Evolutionary conservation across 2,113 vertebrate genomes (phyloP), one percentile per base, ranked within the genome.

Genomic region (Ceyx margarethae): DNA sequence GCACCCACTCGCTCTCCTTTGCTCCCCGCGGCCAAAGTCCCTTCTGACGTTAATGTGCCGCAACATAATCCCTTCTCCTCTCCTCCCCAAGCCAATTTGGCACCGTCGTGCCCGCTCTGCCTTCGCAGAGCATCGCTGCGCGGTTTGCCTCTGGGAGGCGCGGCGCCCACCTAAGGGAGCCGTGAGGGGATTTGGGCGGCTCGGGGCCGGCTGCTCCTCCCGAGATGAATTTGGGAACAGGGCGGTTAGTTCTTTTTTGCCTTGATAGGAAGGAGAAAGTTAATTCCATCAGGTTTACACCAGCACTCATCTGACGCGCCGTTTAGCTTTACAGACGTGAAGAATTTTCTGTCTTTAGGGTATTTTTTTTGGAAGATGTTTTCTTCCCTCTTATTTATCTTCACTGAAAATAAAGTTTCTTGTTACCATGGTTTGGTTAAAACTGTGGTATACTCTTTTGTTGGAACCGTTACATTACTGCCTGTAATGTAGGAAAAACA

Each of bases 1-100:
- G 20, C 66, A 3, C 28, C 10, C 35, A 3, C 15, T 20, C 33
- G 0, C 11, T 3, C 68, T 11, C 17, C 37, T 40, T 17, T 4
- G 6, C 60, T 58, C 25, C 31, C 45, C 56, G 0, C 42, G 4
- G 40, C 23, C 23, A 5, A 15, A 31, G 50, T 13, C 26, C 53
- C 46, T 35, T 17, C 65, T 29, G 89, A 23, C 18, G 19, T 8
- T 46, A 43, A 23, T 4, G 5, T 1, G 35, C 51, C 40, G 6
- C 42, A 0, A n/a, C 23, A 45, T 0, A 7, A 19, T 31, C 62
- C 10, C n/a, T 11, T n/a, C 16, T 28, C n/a, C 11, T 29, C 16
- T n/a, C 12, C n/a, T 19, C 43, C 22, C 31, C 2, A 71, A 71
- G 67, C 23, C 35, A 2, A 3, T 4, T 25, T 7, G 66, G 56